Conservation (phyloP, 23 tunicate species). For the Clavelina lepadiformis region DNA sequence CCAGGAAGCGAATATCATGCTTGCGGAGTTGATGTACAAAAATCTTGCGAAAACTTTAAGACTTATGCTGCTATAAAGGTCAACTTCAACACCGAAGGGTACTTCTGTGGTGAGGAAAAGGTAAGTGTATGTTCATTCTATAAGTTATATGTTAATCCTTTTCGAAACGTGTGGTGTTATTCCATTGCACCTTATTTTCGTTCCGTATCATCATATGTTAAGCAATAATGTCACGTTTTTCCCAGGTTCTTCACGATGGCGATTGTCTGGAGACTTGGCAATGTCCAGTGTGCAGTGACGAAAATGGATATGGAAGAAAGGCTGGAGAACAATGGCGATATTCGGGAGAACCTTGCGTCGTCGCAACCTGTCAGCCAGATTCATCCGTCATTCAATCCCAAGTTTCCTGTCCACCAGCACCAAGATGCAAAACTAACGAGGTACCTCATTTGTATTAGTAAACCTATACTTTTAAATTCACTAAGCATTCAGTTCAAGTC, state of each 20-base stretch:
- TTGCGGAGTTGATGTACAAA: constrained; percentile 73
- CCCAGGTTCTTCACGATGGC: constrained; percentile 72
- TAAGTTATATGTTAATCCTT: no score
- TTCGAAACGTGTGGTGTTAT: no score
- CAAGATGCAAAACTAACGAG: constrained; percentile 75
- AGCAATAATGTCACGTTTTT: no score
- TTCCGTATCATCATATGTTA: no score
- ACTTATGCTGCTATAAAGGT: constrained; percentile 47
- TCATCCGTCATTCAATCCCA: constrained; percentile 59
- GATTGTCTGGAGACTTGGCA: constrained; percentile 56
- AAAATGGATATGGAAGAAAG: constrained; percentile 59
- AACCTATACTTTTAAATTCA: no score
- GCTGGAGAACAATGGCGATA: constrained; percentile 88
- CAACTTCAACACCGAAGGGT: constrained; percentile 65
- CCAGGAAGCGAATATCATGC: constrained; percentile 44
- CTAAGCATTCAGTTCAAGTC: no score
- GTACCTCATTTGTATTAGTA: no score
- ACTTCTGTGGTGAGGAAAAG: constrained; percentile 79
- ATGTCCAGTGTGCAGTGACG: constrained; percentile 89
- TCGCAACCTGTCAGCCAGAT: constrained; percentile 81
- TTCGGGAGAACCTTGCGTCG: constrained; percentile 61
- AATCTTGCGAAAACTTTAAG: constrained; percentile 93
- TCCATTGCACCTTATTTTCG: no score
- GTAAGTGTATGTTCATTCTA: no score
- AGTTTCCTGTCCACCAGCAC: constrained; percentile 69